Conservation (phyloP, 2,797 vertebrate genomes). For the Valencia hispanica region DNA sequence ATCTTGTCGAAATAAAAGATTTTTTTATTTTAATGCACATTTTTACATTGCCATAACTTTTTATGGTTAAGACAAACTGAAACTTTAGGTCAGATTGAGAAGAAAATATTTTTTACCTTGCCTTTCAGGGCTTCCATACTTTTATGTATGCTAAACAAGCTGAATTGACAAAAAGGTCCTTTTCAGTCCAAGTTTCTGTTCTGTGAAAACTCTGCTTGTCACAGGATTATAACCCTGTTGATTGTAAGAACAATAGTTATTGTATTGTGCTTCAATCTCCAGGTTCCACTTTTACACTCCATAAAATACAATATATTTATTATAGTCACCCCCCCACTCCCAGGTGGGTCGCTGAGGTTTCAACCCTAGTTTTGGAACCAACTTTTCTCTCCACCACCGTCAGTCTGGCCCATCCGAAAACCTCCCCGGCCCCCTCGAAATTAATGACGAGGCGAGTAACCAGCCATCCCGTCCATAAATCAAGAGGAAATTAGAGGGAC, state of each 20-base stretch:
- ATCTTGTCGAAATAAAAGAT: neutral
- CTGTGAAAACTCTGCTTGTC: neutral
- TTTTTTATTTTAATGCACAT: neutral
- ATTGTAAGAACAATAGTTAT: neutral
- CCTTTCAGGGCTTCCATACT: neutral
- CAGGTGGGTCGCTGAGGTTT: constrained; percentile 41
- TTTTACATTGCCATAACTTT: neutral
- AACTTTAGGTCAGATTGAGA: neutral
- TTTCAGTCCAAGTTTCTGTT: neutral
- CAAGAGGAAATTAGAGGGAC: constrained; percentile 91
- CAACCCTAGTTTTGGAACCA: constrained; percentile 53
- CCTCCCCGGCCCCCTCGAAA: constrained; percentile 82
- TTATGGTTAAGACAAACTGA: neutral
- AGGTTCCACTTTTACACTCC: constrained; percentile 1
- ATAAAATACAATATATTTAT: constrained; percentile 1
- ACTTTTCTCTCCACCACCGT: constrained; percentile 64
- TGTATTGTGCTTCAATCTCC: neutral
- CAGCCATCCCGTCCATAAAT: constrained; percentile 92
- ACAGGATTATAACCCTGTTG: neutral
- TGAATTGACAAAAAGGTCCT: neutral
- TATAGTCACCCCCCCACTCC: constrained; percentile 33
- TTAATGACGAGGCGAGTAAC: constrained; percentile 90
- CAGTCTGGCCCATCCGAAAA: constrained; percentile 74
- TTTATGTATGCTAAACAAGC: neutral
- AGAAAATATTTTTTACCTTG: neutral